These are phyloP conservation scores for Rhabdomys pumilio DNA, from an alignment of 2,797 vertebrate genomes.

Conservation along the genomic window DNA sequence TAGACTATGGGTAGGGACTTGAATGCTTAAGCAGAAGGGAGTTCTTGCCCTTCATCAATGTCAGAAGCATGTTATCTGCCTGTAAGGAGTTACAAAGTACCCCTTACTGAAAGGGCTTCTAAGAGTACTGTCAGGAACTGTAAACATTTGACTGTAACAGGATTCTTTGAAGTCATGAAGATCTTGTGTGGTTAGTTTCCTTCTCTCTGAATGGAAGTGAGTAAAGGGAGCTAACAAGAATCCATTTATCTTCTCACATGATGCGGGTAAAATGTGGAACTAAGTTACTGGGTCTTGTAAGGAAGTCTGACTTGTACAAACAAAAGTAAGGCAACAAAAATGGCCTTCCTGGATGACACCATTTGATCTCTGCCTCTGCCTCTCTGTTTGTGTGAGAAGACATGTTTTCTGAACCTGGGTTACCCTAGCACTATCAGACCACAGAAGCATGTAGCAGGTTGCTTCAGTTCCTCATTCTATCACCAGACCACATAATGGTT, in stretches of 20 bases:
- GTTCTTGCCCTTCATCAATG: background rate
- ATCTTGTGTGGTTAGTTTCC: background rate
- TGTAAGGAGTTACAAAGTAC: background rate
- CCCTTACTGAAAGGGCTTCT: background rate
- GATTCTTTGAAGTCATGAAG: background rate
- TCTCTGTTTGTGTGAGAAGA: background rate
- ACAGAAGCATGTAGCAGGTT: background rate
- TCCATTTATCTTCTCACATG: background rate
- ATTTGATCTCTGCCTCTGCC: background rate
- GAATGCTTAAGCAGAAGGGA: background rate
- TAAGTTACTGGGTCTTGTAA: background rate
- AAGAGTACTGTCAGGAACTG: background rate
- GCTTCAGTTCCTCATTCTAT: background rate
- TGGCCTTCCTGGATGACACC: background rate
- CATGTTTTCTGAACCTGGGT: background rate
- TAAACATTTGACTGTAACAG: background rate
- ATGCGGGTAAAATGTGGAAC: background rate
- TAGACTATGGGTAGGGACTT: background rate
- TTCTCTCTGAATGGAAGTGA: constrained; percentile 4
- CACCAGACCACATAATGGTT: background rate
- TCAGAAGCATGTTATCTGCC: background rate
- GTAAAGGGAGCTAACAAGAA: background rate
- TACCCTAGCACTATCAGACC: background rate
- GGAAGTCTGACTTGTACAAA: background rate
- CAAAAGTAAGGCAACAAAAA: background rate